Conservation (phyloP, 2,888 invertebrate species). For the Acanthosepion esculentum region DNA sequence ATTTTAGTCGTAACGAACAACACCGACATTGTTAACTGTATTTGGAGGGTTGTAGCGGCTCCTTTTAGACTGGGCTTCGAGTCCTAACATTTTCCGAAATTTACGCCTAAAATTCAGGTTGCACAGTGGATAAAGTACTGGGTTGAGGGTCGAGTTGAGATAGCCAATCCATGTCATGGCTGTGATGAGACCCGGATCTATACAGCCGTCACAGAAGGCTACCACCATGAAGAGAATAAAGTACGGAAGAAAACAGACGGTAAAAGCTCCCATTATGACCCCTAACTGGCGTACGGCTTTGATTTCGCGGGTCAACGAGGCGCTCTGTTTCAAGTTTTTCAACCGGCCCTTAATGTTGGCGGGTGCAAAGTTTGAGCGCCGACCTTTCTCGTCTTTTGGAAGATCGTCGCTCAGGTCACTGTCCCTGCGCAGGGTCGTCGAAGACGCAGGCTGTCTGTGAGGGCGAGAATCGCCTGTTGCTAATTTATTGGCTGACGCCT, state of each 20-base stretch:
- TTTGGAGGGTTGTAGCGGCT: conserved; percentile 47
- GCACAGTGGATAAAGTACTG: conserved; percentile 77
- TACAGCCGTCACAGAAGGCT: conserved; percentile 77
- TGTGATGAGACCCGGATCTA: conserved; percentile 74
- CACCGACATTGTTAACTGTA: conserved; percentile 42
- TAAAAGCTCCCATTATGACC: conserved; percentile 79
- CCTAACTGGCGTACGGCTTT: conserved; percentile 79
- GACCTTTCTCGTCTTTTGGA: conserved; percentile 57
- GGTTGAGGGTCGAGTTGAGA: conserved; percentile 77
- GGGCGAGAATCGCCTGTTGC: background rate
- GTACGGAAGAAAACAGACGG: conserved; percentile 80
- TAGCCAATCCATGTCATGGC: conserved; percentile 78
- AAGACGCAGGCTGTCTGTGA: background rate
- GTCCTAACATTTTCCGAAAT: conserved; percentile 69
- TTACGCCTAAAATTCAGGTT: conserved; percentile 77
- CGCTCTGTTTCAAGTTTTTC: conserved; percentile 65
- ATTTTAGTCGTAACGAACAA: conserved; percentile 15
- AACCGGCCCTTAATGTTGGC: conserved; percentile 63
- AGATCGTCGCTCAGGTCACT: conserved; percentile 47
- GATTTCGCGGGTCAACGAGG: conserved; percentile 72
- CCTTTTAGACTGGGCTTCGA: conserved; percentile 48
- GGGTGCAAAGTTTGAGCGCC: conserved; percentile 56
- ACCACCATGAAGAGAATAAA: conserved; percentile 79
- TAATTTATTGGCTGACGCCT: background rate
- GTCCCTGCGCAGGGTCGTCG: background rate